These are phyloP conservation scores for Urocolius indicus DNA, from an alignment of 2,113 vertebrate genomes.

Conservation along the genomic window DNA sequence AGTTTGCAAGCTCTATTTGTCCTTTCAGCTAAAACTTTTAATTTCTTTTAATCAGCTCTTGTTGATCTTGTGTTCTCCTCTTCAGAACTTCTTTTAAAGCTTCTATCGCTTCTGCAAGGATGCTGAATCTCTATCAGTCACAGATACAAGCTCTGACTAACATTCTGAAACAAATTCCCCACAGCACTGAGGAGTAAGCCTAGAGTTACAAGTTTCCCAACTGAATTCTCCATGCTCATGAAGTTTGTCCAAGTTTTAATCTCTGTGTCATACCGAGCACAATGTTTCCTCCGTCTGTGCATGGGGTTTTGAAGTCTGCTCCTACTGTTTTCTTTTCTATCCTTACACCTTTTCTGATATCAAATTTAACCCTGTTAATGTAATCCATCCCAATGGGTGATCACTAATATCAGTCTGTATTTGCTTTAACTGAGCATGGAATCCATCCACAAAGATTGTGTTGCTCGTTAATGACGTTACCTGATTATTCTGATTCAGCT, in stretches of 20 bases:
- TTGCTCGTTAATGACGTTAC: constrained; percentile 38
- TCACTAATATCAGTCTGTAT: neutral
- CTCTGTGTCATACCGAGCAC: accelerated
- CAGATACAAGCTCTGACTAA: neutral
- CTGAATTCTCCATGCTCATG: neutral
- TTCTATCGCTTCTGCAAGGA: neutral
- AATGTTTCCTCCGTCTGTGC: neutral
- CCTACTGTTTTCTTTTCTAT: neutral
- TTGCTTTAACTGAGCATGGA: neutral
- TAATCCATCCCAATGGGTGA: neutral
- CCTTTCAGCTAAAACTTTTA: neutral
- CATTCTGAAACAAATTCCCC: neutral
- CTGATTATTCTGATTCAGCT: constrained; percentile 45
- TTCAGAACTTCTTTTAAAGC: neutral
- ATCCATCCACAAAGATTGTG: neutral
- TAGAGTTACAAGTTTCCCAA: neutral
- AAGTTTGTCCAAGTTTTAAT: neutral
- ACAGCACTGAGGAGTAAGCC: neutral
- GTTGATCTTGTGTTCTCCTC: neutral
- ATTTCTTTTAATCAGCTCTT: neutral
- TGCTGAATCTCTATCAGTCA: neutral
- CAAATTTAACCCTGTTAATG: neutral
- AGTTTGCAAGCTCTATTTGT: neutral
- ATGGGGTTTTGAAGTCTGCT: neutral
- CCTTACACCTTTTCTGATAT: neutral